Percentiles rank a stretch among this genome's conserved stretches.
phyloP scores from a whole-genome alignment of 2,113 vertebrate species.

The Ammodytes dubius region DNA sequence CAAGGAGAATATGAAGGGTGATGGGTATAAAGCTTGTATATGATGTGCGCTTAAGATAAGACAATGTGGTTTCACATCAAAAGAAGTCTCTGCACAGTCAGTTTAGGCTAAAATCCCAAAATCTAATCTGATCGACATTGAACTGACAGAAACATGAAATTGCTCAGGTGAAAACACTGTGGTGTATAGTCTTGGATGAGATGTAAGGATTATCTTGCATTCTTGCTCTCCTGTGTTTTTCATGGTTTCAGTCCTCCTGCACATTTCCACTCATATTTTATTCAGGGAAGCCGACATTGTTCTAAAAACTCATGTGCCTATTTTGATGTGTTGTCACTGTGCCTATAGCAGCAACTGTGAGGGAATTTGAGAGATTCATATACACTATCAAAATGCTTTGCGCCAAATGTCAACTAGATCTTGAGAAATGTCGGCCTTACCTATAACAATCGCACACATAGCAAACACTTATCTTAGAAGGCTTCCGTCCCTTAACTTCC shows the following conservation, averaged over 20 bases:
- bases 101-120: conserved; percentile 10
- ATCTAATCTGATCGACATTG: neutral
- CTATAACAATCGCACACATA: conserved; percentile 31
- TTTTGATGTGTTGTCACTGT: conserved; percentile 37
- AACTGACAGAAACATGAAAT: neutral
- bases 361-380: conserved; percentile 1
- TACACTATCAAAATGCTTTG: conserved; percentile 22
- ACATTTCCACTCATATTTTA: conserved; percentile 24
- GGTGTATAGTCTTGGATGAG: neutral
- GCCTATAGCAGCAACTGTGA: conserved; percentile 11
- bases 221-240: conserved; percentile 8
- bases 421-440: neutral
- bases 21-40: conserved; percentile 1
- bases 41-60: neutral
- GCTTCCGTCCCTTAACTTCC: conserved; percentile 41
- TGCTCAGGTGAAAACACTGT: neutral
- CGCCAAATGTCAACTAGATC: conserved; percentile 27
- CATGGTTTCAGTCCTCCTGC: conserved; percentile 21
- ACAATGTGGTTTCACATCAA: conserved; percentile 1
- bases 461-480: conserved; percentile 23
- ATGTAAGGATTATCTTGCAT: neutral
- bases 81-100: neutral
- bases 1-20: neutral
- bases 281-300: conserved; percentile 24
- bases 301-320: conserved; percentile 39